Conservation (phyloP, 2,888 invertebrate genomes). For the Masnerella sp. region DNA sequence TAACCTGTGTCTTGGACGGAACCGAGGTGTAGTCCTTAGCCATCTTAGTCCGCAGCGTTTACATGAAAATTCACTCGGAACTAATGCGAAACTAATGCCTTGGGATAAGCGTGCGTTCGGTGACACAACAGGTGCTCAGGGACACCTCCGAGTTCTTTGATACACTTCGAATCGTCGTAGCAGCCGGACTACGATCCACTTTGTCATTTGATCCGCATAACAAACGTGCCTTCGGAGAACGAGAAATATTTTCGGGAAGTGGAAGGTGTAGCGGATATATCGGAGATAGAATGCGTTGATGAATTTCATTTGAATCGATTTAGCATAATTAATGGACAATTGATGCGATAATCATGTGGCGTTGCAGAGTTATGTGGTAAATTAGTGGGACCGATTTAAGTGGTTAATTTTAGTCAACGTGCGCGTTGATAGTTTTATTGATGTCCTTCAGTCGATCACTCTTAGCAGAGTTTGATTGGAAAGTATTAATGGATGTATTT, state of each 20-base stretch:
- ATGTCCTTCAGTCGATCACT: neutral
- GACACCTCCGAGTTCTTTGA: slow-evolving; percentile 28
- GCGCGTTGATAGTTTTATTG: neutral
- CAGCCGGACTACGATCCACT: neutral
- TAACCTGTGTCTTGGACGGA: slow-evolving; percentile 70
- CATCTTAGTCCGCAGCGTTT: slow-evolving; percentile 62
- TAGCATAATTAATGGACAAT: slow-evolving; percentile 6
- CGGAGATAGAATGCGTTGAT: neutral
- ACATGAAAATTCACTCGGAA: slow-evolving; percentile 75
- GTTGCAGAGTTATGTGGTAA: slow-evolving; percentile 3
- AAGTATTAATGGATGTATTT: neutral
- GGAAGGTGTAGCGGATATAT: neutral
- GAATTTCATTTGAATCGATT: slow-evolving; percentile 22
- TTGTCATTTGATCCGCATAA: slow-evolving; percentile 13
- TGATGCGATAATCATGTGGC: slow-evolving; percentile 5
- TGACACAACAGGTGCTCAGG: slow-evolving; percentile 70
- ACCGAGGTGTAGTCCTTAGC: slow-evolving; percentile 32
- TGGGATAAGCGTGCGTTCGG: slow-evolving; percentile 56
- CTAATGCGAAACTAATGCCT: slow-evolving; percentile 73
- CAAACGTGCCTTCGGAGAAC: neutral
- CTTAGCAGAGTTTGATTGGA: neutral
- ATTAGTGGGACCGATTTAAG: slow-evolving; percentile 9
- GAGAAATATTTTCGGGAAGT: neutral
- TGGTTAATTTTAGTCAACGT: neutral
- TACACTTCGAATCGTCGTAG: slow-evolving; percentile 29